Percentiles rank a stretch among this genome's conserved stretches.
phyloP scores from a whole-genome alignment of 1,140 invertebrate species.

The Akabosia matsudoensis region DNA sequence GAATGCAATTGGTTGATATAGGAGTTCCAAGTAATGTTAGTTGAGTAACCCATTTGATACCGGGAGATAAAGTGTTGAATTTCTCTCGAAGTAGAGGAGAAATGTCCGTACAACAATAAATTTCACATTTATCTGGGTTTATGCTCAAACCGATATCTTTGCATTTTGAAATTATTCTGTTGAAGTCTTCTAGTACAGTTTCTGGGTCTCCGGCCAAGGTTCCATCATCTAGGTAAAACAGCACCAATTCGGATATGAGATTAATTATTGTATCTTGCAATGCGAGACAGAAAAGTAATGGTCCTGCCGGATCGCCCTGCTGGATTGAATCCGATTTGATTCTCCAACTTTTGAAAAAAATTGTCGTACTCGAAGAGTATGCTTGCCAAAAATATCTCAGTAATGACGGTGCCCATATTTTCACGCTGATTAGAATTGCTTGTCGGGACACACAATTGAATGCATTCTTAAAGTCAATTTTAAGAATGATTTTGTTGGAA shows the following conservation, averaged over 20 bases:
- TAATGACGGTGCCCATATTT: background rate
- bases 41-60: background rate
- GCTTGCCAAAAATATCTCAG: background rate
- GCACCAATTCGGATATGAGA: background rate
- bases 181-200: background rate
- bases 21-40: slow-evolving; percentile 8
- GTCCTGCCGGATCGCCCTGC: slow-evolving; percentile 8
- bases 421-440: background rate
- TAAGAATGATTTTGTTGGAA: background rate
- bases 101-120: background rate
- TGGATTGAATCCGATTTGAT: no score
- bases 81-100: background rate
- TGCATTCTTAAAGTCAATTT: slow-evolving; percentile 24
- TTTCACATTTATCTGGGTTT: slow-evolving; percentile 3
- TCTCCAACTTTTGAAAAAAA: background rate
- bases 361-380: background rate
- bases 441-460: background rate
- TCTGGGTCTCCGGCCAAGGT: background rate
- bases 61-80: background rate
- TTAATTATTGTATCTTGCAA: background rate
- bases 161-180: background rate
- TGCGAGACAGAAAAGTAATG: background rate
- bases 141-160: background rate
- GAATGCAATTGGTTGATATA: background rate
- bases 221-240: slow-evolving; percentile 15